These are phyloP conservation scores for Sinotaia quadrata DNA, from an alignment of 2,888 invertebrate species.

Conservation along the genomic window DNA sequence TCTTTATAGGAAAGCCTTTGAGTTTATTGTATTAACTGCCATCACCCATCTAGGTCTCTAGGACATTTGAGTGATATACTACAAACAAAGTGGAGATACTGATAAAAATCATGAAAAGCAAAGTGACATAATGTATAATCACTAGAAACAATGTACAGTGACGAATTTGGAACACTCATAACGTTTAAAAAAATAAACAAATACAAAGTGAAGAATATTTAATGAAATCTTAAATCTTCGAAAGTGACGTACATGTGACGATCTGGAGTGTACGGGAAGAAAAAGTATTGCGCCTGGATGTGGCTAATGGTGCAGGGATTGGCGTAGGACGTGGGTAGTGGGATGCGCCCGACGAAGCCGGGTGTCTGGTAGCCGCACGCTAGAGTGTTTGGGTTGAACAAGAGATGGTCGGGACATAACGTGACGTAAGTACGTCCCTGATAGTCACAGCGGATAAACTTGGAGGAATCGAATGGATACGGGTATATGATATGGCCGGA, in stretches of 20 bases:
- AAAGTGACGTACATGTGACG: constrained; percentile 6
- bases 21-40: too few relatives aligned
- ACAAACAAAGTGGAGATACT: too few relatives aligned
- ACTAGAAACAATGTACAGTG: too few relatives aligned
- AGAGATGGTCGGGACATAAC: constrained; percentile 26
- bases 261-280: constrained; percentile 19
- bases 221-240: too few relatives aligned
- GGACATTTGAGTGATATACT: too few relatives aligned
- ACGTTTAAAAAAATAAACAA: too few relatives aligned
- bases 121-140: too few relatives aligned
- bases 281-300: constrained; percentile 23
- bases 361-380: constrained; percentile 16
- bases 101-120: too few relatives aligned
- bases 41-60: too few relatives aligned
- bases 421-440: constrained; percentile 36
- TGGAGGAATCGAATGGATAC: constrained; percentile 39
- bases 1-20: too few relatives aligned
- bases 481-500: constrained; percentile 39
- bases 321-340: constrained; percentile 6
- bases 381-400: constrained; percentile 4
- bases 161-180: too few relatives aligned
- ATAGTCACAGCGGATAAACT: constrained; percentile 44
- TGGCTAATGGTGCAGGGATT: constrained; percentile 26
- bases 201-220: too few relatives aligned
- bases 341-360: not conserved